Percentiles rank a stretch among this genome's conserved stretches.
phyloP scores from a whole-genome alignment of 1,140 invertebrate genomes.

The Trichonephila clavipes region DNA sequence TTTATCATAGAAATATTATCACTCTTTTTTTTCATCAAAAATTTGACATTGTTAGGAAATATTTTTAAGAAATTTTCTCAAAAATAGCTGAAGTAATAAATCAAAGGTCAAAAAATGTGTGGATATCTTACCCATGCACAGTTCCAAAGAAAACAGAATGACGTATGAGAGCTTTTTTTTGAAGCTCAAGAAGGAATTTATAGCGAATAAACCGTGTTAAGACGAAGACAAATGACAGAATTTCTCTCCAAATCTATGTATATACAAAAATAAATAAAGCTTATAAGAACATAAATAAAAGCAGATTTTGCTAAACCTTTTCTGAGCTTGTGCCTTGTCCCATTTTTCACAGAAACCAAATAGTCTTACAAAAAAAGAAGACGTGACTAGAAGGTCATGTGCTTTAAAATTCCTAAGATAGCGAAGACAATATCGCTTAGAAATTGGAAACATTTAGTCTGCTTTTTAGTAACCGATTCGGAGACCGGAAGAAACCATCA shows the following conservation, averaged over 20 bases:
- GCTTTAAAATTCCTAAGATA: slow-evolving; percentile 27
- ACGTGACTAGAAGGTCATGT: not conserved
- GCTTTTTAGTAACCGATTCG: slow-evolving; percentile 31
- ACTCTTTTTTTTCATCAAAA: not conserved
- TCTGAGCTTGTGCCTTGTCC: not conserved
- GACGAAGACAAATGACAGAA: not conserved
- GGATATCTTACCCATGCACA: not conserved
- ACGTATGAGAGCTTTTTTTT: not conserved
- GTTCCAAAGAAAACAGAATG: not conserved
- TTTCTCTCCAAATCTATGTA: not conserved
- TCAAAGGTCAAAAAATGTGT: not conserved
- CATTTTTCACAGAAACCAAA: not conserved
- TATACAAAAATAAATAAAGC: not conserved
- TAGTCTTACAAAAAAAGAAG: not conserved
- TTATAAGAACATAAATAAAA: slow-evolving; percentile 1
- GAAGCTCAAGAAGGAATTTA: not conserved
- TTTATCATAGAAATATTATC: no score
- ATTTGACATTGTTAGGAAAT: not conserved
- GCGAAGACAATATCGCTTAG: not conserved
- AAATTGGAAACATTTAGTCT: slow-evolving; percentile 44
- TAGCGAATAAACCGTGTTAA: not conserved
- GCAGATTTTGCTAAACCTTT: not conserved
- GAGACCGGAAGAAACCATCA: not conserved
- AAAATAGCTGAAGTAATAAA: not conserved
- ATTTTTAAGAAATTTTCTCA: not conserved